phyloP scores from a whole-genome alignment of 2,888 invertebrate species.

The Tenodera sinensis region DNA sequence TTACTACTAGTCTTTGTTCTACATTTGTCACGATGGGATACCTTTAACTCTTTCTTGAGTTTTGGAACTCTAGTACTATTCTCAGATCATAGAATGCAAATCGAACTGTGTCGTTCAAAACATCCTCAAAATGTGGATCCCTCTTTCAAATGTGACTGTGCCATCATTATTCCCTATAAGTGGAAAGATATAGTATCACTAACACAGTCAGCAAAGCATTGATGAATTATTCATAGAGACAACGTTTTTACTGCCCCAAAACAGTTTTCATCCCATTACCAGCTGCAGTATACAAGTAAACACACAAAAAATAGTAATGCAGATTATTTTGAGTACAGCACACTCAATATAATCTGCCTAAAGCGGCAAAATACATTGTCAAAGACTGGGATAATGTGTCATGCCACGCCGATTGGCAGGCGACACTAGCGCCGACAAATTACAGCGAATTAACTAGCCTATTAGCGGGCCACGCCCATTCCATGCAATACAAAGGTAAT shows the following conservation, averaged over 20 bases:
- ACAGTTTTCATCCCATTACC: background rate
- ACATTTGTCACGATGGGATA: too few species aligned
- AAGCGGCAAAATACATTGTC: background rate
- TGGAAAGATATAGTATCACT: background rate
- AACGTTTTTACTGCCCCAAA: background rate
- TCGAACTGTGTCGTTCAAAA: too few species aligned
- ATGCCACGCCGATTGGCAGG: background rate
- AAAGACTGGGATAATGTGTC: background rate
- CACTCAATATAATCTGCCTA: constrained; percentile 1
- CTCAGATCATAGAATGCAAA: too few species aligned
- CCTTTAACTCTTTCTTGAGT: too few species aligned
- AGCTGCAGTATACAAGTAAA: background rate
- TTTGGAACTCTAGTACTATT: too few species aligned
- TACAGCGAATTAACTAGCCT: background rate
- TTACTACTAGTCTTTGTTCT: too few species aligned
- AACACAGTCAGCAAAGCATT: background rate
- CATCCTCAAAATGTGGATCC: background rate
- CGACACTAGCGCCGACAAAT: background rate
- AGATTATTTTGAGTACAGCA: background rate
- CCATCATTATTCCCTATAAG: background rate
- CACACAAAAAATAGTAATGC: background rate
- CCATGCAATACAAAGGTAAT: background rate
- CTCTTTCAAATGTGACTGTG: background rate
- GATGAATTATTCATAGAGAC: background rate
- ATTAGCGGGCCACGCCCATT: background rate